Base-by-base conservation (phyloP, 2,888 invertebrate genomes). In the Osmoderma eremita region DNA sequence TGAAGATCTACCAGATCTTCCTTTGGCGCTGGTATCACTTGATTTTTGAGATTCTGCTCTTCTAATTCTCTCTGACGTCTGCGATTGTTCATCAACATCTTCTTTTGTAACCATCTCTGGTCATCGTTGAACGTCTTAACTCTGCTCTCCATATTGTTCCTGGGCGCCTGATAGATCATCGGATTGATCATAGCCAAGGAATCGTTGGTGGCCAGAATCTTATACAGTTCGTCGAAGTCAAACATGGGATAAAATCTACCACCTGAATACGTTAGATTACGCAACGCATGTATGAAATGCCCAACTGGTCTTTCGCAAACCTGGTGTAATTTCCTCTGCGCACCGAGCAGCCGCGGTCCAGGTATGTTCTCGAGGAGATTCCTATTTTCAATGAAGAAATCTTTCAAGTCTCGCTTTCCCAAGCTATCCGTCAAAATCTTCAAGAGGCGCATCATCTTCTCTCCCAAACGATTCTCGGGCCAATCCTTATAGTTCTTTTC, bases 331-430 rank as follows among this genome's bases (percentile, higher is more conserved):
- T 86, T 86, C 72, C 88, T 86, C 77, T 91, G 91, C n/a, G 90
- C 84, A 67, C 86, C 84, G 20, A 88, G 79, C 1, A 92, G 76
- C 38, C 88, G 83, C 24, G 87, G 87, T 67, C 86, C 86, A 0
- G 91, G 89, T 67, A 91, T 87, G 72, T 88, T 88, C 78, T 89
- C 88, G 69, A 93, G 88, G 58, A 92, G 84, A 81, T 94, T 93
- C 71, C 90, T 89, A 45, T 85, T 86, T 56, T 85, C 85, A 41
- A 75, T 85, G 78, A 94, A 94, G 77, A 90, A 94, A 80, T 93
- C 91, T 1, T 86, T 86, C 63, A 93, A 83, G 48, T 85, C 82
- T 51, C 87, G 85, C 69, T 85, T 86, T 13, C 87, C 86, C 71
- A 94, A 84, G 58, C 86, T 83, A 0, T 84, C 78, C 75, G 89